phyloP scores from a whole-genome alignment of 2,113 vertebrate genomes.

The Hiodon alosoides region DNA sequence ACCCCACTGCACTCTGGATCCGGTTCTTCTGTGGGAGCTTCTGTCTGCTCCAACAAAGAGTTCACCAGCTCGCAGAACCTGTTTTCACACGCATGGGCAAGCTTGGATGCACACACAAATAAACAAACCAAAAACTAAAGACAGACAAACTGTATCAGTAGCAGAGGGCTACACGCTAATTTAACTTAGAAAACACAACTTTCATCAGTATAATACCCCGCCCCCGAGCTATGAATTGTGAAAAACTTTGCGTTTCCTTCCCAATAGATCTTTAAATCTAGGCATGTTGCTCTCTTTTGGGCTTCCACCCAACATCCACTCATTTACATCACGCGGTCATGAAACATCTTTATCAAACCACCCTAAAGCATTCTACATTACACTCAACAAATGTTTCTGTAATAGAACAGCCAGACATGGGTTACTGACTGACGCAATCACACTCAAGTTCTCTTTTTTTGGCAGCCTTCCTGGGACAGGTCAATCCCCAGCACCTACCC shows the following conservation, averaged over 20 bases:
- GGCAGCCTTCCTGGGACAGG: background rate
- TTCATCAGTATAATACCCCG: too few species aligned
- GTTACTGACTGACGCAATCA: background rate
- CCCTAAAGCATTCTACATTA: too few species aligned
- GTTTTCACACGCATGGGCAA: background rate
- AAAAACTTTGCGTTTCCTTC: too few species aligned
- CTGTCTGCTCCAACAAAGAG: constrained; percentile 62
- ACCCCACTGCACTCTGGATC: constrained; percentile 43
- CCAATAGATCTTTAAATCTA: too few species aligned
- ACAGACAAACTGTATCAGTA: background rate
- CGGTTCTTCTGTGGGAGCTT: constrained; percentile 39
- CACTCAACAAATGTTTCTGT: too few species aligned
- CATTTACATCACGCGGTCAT: too few species aligned
- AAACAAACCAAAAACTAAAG: background rate
- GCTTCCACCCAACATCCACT: too few species aligned
- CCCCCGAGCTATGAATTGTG: too few species aligned
- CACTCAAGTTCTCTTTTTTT: background rate
- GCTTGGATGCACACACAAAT: background rate
- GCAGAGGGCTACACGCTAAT: background rate
- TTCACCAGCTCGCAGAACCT: constrained; percentile 81
- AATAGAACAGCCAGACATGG: background rate
- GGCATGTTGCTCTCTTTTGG: too few species aligned
- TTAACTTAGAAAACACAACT: too few species aligned
- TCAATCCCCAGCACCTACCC: constrained; percentile 57
- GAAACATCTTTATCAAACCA: too few species aligned